Conservation (phyloP, 2,797 vertebrate species). For the Cuniculus paca region DNA sequence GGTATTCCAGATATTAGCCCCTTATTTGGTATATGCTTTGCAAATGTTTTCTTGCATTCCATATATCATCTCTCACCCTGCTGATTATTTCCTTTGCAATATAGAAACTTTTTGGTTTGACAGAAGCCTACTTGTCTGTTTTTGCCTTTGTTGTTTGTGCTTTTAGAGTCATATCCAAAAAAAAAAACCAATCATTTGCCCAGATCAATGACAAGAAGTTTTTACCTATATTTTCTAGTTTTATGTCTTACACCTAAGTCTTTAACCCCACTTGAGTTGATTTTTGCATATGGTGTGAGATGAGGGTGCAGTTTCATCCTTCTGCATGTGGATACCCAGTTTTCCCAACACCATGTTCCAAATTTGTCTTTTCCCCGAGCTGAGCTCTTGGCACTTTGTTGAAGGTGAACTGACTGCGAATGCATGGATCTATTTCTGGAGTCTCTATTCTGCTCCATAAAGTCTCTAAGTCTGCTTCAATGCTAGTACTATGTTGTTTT, state of each 20-base stretch:
- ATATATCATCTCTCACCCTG: background rate
- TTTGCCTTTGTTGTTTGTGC: background rate
- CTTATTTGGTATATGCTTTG: background rate
- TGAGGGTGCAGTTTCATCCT: background rate
- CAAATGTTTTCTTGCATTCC: background rate
- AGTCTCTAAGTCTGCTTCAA: background rate
- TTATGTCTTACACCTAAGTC: background rate
- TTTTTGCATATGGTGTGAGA: background rate
- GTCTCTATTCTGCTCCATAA: background rate
- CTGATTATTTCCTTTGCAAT: background rate
- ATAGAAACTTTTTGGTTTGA: background rate
- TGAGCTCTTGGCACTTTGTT: background rate
- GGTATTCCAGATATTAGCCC: background rate
- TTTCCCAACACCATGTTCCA: background rate
- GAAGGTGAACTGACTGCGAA: background rate
- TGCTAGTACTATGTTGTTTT: background rate
- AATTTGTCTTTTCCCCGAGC: background rate
- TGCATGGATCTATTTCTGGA: background rate
- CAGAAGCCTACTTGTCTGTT: background rate
- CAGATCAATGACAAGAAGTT: background rate
- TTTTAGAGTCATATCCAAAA: background rate
- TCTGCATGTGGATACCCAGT: background rate
- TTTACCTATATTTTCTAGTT: background rate
- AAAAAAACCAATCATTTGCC: background rate
- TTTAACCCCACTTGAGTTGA: background rate